phyloP scores from a whole-genome alignment of 2,888 invertebrate species.

The Agonopterix alstromeriana region DNA sequence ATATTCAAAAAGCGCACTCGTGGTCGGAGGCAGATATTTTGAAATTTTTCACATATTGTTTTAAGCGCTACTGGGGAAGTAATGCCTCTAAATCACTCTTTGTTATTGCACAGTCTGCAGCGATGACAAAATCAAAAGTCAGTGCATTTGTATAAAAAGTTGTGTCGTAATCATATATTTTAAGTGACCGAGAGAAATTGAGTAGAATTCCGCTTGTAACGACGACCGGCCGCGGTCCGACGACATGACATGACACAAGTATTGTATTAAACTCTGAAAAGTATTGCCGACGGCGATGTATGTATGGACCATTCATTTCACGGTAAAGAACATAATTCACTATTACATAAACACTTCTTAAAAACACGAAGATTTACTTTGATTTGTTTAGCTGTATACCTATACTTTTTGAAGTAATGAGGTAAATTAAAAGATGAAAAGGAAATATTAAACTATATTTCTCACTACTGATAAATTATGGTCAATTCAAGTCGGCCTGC shows the following conservation, averaged over 20 bases:
- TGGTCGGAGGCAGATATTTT: no score
- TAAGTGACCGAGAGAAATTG: slow-evolving; percentile 9
- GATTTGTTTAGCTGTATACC: no score
- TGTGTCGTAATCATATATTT: slow-evolving; percentile 6
- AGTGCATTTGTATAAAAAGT: slow-evolving; percentile 1
- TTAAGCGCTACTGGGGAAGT: no score
- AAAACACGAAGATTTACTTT: no score
- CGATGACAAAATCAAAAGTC: slow-evolving; percentile 6
- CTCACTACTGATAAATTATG: no score
- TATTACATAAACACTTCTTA: neutral
- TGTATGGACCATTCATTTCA: neutral
- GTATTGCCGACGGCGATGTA: slow-evolving; percentile 3
- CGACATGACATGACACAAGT: slow-evolving; percentile 5
- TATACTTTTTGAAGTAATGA: no score
- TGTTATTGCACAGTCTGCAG: slow-evolving; percentile 3
- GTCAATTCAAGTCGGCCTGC: no score
- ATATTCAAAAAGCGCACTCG: no score
- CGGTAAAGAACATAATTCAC: neutral
- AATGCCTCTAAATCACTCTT: neutral
- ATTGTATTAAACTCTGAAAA: slow-evolving; percentile 4
- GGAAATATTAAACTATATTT: no score
- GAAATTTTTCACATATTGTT: no score
- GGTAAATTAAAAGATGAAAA: no score
- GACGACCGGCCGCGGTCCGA: neutral
- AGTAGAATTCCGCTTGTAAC: slow-evolving; percentile 7